Base-by-base conservation (phyloP, 2,888 invertebrate genomes). In the Tetanocera ferruginea region DNA sequence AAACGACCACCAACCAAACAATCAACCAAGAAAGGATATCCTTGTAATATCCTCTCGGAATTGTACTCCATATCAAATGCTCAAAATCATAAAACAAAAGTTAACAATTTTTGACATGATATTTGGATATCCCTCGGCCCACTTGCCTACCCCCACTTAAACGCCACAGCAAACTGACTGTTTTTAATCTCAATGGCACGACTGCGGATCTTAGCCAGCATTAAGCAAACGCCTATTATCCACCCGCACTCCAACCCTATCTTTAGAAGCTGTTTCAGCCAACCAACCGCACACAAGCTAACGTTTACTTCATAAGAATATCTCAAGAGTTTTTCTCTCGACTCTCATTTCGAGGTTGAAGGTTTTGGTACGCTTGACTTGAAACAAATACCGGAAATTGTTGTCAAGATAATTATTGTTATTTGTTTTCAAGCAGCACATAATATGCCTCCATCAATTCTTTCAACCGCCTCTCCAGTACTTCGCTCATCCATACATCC, bases 371-470 rank as follows among this genome's bases (percentile, higher is more conserved):
- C 84, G 87, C 87, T 87, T 83, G 87, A 88, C 86, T 87, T 86
- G 85, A 85, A 84, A 86, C 87, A 86, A 87, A 88, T 87, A 84
- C 88, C 89, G 88, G 88, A 88, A 89, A 88, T 88, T 88, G 88
- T 88, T 88, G 89, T 89, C 89, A 89, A 88, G 88, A 87, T 88
- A 88, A 89, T 89, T 88, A 88, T 88, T 87, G 86, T 87, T 87
- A 87, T 87, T 88, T 87, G 86, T 86, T 87, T 87, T 85, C 78
- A 78, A 82, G 19, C 49, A 62, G 37, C 28, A 74, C 71, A 74
- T 66, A 66, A 64, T 72, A 76, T 51, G 75, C 78, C 76, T 57
- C n/a, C 78, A 78, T 78, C 78, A 78, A 74, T 78, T 78, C 60
- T 51, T 70, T 25, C 74, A 74, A 28, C 52, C 60, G 28, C 43